These are phyloP conservation scores for Drosophila anomelani DNA, from an alignment of 2,888 invertebrate species.

Conservation along the genomic window DNA sequence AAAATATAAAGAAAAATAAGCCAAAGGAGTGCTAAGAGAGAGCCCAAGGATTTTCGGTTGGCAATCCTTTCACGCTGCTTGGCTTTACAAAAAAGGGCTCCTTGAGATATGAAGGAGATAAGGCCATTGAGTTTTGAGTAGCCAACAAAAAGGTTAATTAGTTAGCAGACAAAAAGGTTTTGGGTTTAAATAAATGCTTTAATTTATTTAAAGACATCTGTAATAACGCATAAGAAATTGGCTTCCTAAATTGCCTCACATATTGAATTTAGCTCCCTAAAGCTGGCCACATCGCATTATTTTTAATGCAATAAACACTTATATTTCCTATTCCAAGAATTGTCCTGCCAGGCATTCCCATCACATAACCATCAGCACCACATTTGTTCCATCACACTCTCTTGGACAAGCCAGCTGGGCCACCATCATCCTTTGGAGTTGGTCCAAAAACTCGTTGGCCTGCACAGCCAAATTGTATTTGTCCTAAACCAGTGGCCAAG, in stretches of 20 bases:
- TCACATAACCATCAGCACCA: constrained; percentile 38
- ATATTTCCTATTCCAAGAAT: neutral
- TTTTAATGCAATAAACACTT: constrained; percentile 13
- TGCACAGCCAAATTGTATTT: constrained; percentile 31
- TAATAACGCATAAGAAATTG: neutral
- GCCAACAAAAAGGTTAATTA: constrained; percentile 2
- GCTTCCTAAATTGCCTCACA: neutral
- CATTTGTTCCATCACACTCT: constrained; percentile 42
- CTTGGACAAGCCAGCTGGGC: constrained; percentile 22
- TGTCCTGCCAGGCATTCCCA: constrained; percentile 1
- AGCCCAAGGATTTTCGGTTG: constrained; percentile 3
- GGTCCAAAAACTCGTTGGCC: constrained; percentile 6
- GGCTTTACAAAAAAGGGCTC: neutral
- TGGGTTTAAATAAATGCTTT: neutral
- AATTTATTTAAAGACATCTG: neutral
- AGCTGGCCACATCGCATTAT: constrained; percentile 3
- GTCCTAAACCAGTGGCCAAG: constrained; percentile 34
- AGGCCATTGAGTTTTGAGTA: constrained; percentile 14
- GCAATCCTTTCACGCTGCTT: constrained; percentile 12
- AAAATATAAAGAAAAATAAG: constrained; percentile 19
- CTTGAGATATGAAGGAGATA: neutral
- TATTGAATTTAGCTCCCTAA: neutral
- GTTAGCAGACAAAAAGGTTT: neutral
- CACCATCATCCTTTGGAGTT: constrained; percentile 26
- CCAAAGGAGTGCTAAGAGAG: constrained; percentile 24